A percentile compares a stretch with the other conserved stretches of the same genome.
Evolutionary conservation across 2,113 vertebrate genomes (phyloP).

Genomic region (Petaurus breviceps): DNA sequence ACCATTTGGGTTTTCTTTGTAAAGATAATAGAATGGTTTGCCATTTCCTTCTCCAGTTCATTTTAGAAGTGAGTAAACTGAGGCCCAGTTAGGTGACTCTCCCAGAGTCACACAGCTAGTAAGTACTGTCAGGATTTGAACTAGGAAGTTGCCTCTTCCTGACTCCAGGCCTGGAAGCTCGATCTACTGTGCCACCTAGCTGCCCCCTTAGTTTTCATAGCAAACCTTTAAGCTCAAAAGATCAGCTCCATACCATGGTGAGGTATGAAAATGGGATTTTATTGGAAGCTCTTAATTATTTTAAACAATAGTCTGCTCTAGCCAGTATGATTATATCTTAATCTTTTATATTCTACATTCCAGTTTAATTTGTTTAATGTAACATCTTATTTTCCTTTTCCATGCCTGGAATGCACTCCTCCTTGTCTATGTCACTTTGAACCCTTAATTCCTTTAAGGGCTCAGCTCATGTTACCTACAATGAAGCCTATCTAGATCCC

Average conservation of each 20-base stretch:
- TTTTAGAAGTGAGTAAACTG: not conserved
- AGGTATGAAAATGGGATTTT: not conserved
- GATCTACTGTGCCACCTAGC: not conserved
- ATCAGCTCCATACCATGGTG: not conserved
- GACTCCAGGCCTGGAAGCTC: not conserved
- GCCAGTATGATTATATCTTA: not conserved
- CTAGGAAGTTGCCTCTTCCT: not conserved
- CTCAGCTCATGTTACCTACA: not conserved
- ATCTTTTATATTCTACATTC: not conserved
- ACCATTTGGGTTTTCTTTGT: not conserved
- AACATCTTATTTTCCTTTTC: not conserved
- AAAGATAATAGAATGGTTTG: not conserved
- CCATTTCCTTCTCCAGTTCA: not conserved
- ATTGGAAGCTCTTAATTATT: not conserved
- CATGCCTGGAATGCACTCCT: not conserved
- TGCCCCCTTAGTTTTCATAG: not conserved
- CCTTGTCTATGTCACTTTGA: not conserved
- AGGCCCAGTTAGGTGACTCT: not conserved
- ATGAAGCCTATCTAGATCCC: not conserved
- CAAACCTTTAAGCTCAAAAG: not conserved
- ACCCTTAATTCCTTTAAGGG: not conserved
- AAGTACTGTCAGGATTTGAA: not conserved
- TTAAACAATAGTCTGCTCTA: not conserved
- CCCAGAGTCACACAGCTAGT: not conserved
- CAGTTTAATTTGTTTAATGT: not conserved